Base-by-base conservation (phyloP, 2,113 vertebrate species). In the Piaya cayana region DNA sequence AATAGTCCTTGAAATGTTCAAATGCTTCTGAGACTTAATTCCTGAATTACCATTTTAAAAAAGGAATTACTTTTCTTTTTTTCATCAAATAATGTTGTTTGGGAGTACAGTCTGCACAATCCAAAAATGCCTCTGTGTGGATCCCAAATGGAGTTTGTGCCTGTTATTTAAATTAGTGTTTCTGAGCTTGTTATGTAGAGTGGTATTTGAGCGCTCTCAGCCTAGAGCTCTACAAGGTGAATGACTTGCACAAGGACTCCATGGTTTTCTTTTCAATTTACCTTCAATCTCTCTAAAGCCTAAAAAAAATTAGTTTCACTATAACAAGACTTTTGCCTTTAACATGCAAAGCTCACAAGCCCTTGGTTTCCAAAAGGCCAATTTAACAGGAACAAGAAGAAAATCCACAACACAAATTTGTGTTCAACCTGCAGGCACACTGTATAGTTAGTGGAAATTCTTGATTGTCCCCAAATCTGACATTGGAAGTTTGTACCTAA, bases 1-100 rank as follows among this genome's bases (percentile, higher is more conserved):
- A 85, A 67, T 75, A 93, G 81, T 93, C 92, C 91, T 97, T 97
- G 94, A 96, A 97, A 95, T 78, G 42, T 92, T 97, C 88, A 93
- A 93, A 92, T 93, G 64, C 92, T 95, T 95, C 89, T 84, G 95
- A 91, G 91, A 91, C 50, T 92, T 88, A 65, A 86, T 91, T 75
- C 53, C 76, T 83, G 75, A 70, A 94, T 89, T 96, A 88, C 39
- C 82, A 80, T 77, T 94, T 70, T 86, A 81, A 83, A 95, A 95
- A 95, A 95, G 71, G 81, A 95, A 91, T 93, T 69, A 69, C 59
- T 92, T 29, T 71, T 49, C 19, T 69, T 43, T 70, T 62, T 89
- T 94, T 8, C 47, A 78, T 94, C 83, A 90, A 64, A 96, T 95
- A 88, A 81, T 64, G 45, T 90, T 92, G 55, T 94, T 92, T 95